Percentiles rank a stretch among this genome's conserved stretches.
Conservation (phyloP, 2,888 invertebrate genomes). For the Pristionchus arcanus region DNA sequence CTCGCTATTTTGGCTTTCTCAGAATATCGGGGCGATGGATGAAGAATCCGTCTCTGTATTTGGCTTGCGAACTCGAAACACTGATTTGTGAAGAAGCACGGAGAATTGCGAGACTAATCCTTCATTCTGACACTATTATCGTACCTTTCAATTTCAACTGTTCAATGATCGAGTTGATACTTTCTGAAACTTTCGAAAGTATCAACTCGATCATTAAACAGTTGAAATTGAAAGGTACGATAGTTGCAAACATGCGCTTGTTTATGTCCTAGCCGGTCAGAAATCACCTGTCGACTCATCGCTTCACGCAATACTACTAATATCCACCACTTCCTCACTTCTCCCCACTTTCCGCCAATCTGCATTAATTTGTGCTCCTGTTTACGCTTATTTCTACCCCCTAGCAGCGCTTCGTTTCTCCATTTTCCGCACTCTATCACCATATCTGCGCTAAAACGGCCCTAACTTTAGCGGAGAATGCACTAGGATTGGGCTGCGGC, state of each 20-base stretch:
- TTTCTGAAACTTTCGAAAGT: too few species aligned
- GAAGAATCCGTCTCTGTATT: too few species aligned
- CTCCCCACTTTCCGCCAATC: conserved; percentile 3
- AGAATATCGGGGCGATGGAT: too few species aligned
- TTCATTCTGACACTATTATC: background rate
- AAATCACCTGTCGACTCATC: background rate
- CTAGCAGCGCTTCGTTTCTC: background rate
- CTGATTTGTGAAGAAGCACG: too few species aligned
- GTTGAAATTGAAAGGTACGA: too few species aligned
- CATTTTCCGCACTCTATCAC: background rate
- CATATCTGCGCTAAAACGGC: background rate
- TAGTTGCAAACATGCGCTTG: background rate
- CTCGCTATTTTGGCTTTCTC: too few species aligned
- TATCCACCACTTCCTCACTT: background rate
- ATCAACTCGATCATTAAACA: too few species aligned
- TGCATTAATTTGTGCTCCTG: background rate
- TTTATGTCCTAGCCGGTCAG: background rate
- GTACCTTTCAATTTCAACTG: too few species aligned
- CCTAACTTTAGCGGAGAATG: background rate
- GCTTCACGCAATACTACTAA: conserved; percentile 5
- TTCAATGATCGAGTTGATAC: too few species aligned
- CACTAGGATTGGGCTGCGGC: background rate
- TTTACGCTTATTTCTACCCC: background rate
- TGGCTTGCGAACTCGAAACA: too few species aligned
- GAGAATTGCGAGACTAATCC: too few species aligned